A percentile compares a stretch with the other conserved stretches of the same genome.
Conservation (phyloP, 2,888 invertebrate species). For the Eupithecia tripunctaria region DNA sequence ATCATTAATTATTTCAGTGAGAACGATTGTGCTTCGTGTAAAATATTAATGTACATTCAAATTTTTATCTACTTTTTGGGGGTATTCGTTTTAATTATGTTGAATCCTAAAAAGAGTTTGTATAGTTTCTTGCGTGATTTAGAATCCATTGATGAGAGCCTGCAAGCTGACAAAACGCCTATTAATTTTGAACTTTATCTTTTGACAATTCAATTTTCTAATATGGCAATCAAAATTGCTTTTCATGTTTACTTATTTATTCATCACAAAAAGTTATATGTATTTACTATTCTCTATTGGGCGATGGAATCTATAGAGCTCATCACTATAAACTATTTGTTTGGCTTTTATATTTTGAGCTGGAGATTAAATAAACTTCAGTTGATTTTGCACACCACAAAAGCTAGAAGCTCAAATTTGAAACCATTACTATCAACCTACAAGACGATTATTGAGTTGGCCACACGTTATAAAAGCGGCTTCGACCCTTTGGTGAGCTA, state of each 20-base stretch:
- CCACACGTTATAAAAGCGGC: background rate
- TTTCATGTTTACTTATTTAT: background rate
- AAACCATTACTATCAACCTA: background rate
- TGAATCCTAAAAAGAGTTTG: background rate
- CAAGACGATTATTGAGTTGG: constrained; percentile 4
- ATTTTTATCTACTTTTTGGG: background rate
- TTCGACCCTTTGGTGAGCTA: constrained; percentile 5
- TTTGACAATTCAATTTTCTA: background rate
- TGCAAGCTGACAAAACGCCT: background rate
- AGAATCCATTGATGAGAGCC: constrained; percentile 4
- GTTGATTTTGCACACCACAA: background rate
- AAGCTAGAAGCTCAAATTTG: background rate
- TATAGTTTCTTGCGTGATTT: constrained; percentile 3
- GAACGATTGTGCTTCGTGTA: background rate
- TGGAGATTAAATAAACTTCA: background rate
- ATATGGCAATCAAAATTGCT: background rate
- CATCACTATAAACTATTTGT: background rate
- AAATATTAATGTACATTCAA: background rate
- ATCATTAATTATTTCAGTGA: background rate
- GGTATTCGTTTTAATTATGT: background rate
- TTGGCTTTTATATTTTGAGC: background rate
- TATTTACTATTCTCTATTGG: background rate
- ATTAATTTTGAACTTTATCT: constrained; percentile 13
- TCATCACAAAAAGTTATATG: background rate
- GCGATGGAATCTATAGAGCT: background rate